These are phyloP conservation scores for Drosophila anceps DNA, from an alignment of 2,888 invertebrate genomes.

Conservation along the genomic window DNA sequence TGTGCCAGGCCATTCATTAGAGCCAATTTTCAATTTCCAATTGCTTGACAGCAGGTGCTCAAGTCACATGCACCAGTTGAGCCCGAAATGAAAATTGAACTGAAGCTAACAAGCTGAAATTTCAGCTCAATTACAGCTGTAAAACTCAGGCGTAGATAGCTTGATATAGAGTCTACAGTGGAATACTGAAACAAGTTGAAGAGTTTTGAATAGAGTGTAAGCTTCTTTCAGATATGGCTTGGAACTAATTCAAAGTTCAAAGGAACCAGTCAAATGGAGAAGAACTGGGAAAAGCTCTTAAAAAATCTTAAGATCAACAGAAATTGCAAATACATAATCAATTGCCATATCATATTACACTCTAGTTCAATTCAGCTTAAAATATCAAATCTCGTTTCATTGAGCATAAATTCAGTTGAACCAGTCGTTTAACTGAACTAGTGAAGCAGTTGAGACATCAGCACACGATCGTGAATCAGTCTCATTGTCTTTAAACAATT, in stretches of 20 bases:
- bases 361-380: background rate
- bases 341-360: background rate
- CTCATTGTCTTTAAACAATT: too few species aligned
- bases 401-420: background rate
- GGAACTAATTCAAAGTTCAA: background rate
- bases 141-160: background rate
- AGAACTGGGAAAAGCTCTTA: background rate
- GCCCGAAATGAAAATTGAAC: constrained; percentile 3
- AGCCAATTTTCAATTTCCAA: constrained; percentile 17
- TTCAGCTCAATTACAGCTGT: constrained; percentile 6
- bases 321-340: background rate
- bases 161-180: background rate
- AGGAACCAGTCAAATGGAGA: background rate
- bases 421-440: too few species aligned
- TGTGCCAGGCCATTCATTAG: constrained; percentile 39
- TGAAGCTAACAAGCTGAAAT: constrained; percentile 4
- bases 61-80: constrained; percentile 36
- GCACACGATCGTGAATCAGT: too few species aligned
- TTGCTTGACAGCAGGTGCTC: constrained; percentile 55
- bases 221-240: too few species aligned
- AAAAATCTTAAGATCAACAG: background rate
- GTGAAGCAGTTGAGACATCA: too few species aligned
- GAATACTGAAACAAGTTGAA: background rate
- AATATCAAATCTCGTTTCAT: background rate
- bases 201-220: background rate